Percentiles rank a stretch among this genome's conserved stretches.
Evolutionary conservation across 2,888 invertebrate genomes (phyloP).

Genomic region (Meloe dianella): DNA sequence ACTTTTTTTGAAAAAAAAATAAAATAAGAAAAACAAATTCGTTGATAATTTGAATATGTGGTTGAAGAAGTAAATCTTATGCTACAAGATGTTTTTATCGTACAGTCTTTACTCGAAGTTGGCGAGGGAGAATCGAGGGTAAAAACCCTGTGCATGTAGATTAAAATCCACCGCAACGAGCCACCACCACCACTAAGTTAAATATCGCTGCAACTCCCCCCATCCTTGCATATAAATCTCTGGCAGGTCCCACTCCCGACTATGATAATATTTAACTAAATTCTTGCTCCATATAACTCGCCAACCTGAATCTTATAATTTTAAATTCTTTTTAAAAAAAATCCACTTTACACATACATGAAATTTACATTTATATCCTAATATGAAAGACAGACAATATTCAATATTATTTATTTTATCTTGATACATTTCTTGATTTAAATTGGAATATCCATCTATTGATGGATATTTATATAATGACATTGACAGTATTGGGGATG

Average conservation of each 20-base stretch:
- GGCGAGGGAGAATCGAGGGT: slow-evolving; percentile 54
- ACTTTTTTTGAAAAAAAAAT: slow-evolving; percentile 34
- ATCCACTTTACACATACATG: neutral
- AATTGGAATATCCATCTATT: slow-evolving; percentile 7
- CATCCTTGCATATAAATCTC: slow-evolving; percentile 57
- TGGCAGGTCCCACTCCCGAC: slow-evolving; percentile 56
- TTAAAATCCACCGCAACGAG: slow-evolving; percentile 60
- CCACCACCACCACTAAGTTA: slow-evolving; percentile 53
- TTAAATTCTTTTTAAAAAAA: slow-evolving; percentile 34
- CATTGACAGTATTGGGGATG: slow-evolving; percentile 12
- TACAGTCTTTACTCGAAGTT: slow-evolving; percentile 55
- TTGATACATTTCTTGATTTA: neutral
- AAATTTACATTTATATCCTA: slow-evolving; percentile 5
- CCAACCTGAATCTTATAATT: slow-evolving; percentile 46
- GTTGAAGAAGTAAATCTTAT: slow-evolving; percentile 61
- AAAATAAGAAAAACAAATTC: slow-evolving; percentile 62
- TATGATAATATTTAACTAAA: slow-evolving; percentile 61
- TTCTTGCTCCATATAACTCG: slow-evolving; percentile 59
- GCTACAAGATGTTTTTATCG: slow-evolving; percentile 63
- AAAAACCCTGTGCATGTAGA: slow-evolving; percentile 61
- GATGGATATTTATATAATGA: slow-evolving; percentile 11
- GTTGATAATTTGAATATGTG: slow-evolving; percentile 64
- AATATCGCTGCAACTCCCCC: slow-evolving; percentile 57
- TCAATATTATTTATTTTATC: neutral
- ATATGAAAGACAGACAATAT: neutral